Base-by-base conservation (phyloP, 2,888 invertebrate genomes). In the Digitonthophagus gazella region DNA sequence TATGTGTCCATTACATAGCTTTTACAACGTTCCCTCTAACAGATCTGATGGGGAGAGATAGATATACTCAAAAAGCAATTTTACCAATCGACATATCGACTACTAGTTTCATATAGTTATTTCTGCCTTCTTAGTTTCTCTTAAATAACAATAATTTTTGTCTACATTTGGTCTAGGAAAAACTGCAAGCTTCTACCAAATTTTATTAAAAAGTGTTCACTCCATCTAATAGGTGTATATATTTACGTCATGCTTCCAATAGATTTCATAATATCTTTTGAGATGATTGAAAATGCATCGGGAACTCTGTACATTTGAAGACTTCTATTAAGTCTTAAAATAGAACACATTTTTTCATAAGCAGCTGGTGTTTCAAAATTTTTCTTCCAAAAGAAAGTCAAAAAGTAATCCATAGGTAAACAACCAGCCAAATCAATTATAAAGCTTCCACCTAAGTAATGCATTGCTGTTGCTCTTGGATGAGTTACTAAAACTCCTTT, bases 281-380 rank as follows among this genome's bases (percentile, higher is more conserved):
- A 70, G 58, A 73, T 74, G 64, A 72, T 72, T 6, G 69, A 67
- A 66, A 76, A 75, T 11, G 70, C 74, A 44, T 74, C 73, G 14
- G 72, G 71, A 16, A 76, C 68, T 11, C 76, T 72, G 70, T 77
- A 76, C 2, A 74, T 58, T 55, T 74, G 76, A 15, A 77, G 15
- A 14, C 76, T 67, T 68, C 72, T 72, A 22, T 73, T 73, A 44
- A 72, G 55, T 57, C 70, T 64, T 16, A 70, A 54, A 18, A 72
- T 44, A 3, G 64, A 69, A 44, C 64, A 63, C 57, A 68, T 56
- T 44, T 44, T 19, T 22, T 65, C 58, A 15, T 69, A 69, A 11
- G 65, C 61, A 18, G 61, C 18, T 18, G 55, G 44, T 8, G 64
- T 63, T 4, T 65, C 68, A 18, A 63, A 64, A 18, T 67, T 67